Evolutionary conservation across 2,797 vertebrate genomes (phyloP), one percentile per base, ranked within the genome.

Genomic region (Typhlichthys eigenmanni): DNA sequence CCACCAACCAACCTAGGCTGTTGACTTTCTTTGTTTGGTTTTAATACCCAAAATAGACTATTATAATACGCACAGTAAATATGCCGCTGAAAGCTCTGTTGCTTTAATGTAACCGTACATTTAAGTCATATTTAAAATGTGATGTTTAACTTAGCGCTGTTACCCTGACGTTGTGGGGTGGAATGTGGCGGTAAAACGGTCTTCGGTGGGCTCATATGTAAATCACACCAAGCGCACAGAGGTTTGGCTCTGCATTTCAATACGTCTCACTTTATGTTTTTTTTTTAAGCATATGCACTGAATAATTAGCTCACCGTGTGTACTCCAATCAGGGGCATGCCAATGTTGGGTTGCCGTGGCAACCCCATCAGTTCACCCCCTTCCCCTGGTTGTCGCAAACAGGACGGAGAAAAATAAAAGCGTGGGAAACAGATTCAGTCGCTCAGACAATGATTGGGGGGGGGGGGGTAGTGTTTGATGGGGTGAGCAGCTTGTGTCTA

Each of bases 261-360:
- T 89, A 90, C 78, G 85, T 86, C 87, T 87, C 69, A 84, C 88
- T 88, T 91, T 88, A 88, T 89, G 90, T 86, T 85, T 87, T 82
- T 84, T 86, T 83, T 29, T 51, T 43, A 69, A 91, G 87, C 83
- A 87, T 89, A 91, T 88, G 89, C 88, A 68, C 81, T 83, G 88
- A 88, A 91, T 91, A 91, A 91, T 89, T 91, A 91, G 90, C 86
- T 62, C 83, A 85, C 77, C 73, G 51, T 74, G 73, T 83, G 73
- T 83, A 88, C 87, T 87, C 90, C 90, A 91, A 91, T 91, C 90
- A 90, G 87, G 83, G 82, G 67, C 82, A 89, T 87, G 79, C 88
- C 87, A 86, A 84, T 86, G 87, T 81, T 74, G 73, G 76, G 88
- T 90, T 91, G 75, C 87, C 80, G 89, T 89, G 88, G 81, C 68